A percentile compares a stretch with the other conserved stretches of the same genome.
These are phyloP conservation scores for Diarsia rubi DNA, from an alignment of 2,888 invertebrate species.

Conservation along the genomic window DNA sequence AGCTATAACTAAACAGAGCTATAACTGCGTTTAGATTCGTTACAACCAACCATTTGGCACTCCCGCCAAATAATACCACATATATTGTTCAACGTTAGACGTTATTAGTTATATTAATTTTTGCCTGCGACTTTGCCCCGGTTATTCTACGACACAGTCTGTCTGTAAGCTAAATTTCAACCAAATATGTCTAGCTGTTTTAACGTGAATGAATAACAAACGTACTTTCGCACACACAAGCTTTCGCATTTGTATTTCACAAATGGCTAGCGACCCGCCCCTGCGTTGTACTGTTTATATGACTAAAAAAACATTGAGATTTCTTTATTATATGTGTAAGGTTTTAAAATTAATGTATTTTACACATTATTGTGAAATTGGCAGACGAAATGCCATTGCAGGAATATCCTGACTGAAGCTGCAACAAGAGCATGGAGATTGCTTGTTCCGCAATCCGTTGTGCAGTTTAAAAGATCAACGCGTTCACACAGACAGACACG, in stretches of 20 bases:
- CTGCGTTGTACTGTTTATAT: not conserved
- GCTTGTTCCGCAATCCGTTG: not conserved
- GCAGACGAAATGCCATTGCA: no score
- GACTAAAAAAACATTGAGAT: not conserved
- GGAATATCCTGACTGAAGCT: no score
- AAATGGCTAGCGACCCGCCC: not conserved
- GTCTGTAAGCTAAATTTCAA: not conserved
- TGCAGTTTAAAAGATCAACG: not conserved
- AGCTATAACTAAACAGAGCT: conserved; percentile 43
- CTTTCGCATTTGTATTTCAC: no score
- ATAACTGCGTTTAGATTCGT: conserved; percentile 52
- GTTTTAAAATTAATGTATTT: not conserved
- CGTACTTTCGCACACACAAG: not conserved
- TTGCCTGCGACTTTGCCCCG: not conserved
- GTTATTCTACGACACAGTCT: not conserved
- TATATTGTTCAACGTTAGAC: conserved; percentile 41
- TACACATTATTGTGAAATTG: not conserved
- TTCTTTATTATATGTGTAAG: not conserved
- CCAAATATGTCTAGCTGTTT: not conserved
- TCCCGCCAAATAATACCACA: conserved; percentile 45
- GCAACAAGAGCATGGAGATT: no score
- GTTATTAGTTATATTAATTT: conserved; percentile 1
- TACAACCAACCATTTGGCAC: conserved; percentile 58
- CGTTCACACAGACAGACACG: not conserved
- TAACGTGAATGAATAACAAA: not conserved